These are phyloP conservation scores for Athetis lepigone DNA, from an alignment of 2,888 invertebrate genomes.

Conservation along the genomic window DNA sequence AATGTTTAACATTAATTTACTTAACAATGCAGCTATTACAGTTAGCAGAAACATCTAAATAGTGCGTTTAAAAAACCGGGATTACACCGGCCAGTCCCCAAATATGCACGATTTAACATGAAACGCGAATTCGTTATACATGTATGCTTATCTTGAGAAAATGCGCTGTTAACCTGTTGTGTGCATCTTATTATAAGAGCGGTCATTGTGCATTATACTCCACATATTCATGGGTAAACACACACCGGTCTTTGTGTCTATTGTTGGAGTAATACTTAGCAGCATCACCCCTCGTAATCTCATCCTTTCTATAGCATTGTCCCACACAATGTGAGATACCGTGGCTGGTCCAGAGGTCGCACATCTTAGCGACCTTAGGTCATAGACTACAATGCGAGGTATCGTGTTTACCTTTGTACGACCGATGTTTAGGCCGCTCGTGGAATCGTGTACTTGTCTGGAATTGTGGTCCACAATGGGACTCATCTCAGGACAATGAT, in stretches of 20 bases:
- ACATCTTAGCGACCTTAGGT: conserved; percentile 84
- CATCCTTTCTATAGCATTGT: conserved; percentile 82
- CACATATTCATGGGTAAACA: conserved; percentile 90
- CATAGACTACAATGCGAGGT: conserved; percentile 79
- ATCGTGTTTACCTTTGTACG: conserved; percentile 82
- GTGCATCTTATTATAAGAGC: conserved; percentile 83
- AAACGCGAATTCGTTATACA: conserved; percentile 91
- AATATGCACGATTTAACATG: conserved; percentile 88
- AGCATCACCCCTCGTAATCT: conserved; percentile 87
- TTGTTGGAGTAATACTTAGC: conserved; percentile 88
- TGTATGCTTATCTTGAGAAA: conserved; percentile 87
- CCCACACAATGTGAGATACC: conserved; percentile 75
- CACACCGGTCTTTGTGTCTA: conserved; percentile 86
- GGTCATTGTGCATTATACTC: conserved; percentile 85
- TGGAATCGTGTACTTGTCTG: conserved; percentile 68
- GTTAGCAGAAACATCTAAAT: conserved; percentile 86
- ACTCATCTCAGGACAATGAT: conserved; percentile 80
- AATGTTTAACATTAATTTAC: conserved; percentile 83
- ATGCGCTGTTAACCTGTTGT: conserved; percentile 87
- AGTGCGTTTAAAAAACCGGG: conserved; percentile 83
- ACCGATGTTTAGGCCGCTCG: conserved; percentile 77
- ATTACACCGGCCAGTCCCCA: conserved; percentile 79
- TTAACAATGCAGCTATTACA: conserved; percentile 82
- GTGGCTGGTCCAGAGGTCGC: conserved; percentile 84
- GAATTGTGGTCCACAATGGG: conserved; percentile 68